phyloP scores from a whole-genome alignment of 2,888 invertebrate species.

The Itoplectis maculator region DNA sequence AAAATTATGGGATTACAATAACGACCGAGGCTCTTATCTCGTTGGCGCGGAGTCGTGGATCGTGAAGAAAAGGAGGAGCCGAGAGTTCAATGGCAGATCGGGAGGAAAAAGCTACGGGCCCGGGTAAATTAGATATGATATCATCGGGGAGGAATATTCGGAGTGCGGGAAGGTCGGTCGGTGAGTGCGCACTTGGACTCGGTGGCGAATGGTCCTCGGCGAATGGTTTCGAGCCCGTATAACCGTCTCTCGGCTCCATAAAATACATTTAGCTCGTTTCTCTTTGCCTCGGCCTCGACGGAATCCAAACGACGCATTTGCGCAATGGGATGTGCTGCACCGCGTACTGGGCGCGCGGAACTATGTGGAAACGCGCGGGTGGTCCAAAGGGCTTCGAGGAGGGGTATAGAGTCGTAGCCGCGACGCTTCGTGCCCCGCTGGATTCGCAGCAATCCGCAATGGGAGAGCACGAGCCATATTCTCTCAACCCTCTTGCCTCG shows the following conservation, averaged over 20 bases:
- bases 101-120: conserved; percentile 1
- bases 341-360: conserved; percentile 4
- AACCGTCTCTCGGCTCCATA: conserved; percentile 69
- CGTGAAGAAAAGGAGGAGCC: not conserved
- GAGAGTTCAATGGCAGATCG: conserved; percentile 8
- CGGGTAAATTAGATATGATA: conserved; percentile 55
- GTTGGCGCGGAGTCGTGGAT: not conserved
- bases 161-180: not conserved
- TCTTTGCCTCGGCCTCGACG: conserved; percentile 70
- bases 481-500: not conserved
- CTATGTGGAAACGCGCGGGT: not conserved
- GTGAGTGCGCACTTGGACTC: not conserved
- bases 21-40: conserved; percentile 47
- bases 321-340: conserved; percentile 81
- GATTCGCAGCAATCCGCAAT: conserved; percentile 43
- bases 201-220: conserved; percentile 1
- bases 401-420: conserved; percentile 3
- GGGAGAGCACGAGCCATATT: conserved; percentile 19
- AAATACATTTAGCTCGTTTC: conserved; percentile 75
- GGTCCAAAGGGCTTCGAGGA: not conserved
- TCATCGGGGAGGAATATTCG: conserved; percentile 8
- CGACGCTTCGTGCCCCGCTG: conserved; percentile 36
- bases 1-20: conserved; percentile 39
- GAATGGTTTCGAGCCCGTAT: conserved; percentile 29
- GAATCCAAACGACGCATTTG: conserved; percentile 81